Evolutionary conservation across 2,113 vertebrate genomes (phyloP).

Genomic region (Onychorhynchus coronatus): DNA sequence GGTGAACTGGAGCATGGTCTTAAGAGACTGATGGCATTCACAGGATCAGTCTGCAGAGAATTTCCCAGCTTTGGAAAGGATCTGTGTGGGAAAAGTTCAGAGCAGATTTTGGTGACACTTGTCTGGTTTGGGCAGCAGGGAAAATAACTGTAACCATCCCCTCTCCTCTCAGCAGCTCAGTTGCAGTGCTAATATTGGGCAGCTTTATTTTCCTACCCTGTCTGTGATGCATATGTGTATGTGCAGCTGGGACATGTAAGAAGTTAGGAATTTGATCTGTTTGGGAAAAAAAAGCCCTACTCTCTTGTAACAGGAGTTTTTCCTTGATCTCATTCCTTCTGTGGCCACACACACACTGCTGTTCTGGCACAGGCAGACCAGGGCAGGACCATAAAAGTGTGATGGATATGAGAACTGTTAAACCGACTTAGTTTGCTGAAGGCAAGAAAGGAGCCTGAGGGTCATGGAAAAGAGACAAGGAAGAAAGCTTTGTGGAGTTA

Average conservation of each 20-base stretch:
- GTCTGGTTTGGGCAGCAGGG: not conserved
- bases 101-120: not conserved
- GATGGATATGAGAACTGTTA: slow-evolving; percentile 4
- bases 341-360: slow-evolving; percentile 28
- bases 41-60: not conserved
- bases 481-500: not conserved
- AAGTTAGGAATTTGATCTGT: not conserved
- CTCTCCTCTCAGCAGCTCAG: not conserved
- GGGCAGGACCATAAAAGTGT: not conserved
- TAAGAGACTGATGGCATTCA: not conserved
- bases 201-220: not conserved
- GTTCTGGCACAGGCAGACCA: not conserved
- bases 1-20: not conserved
- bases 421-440: not conserved
- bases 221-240: not conserved
- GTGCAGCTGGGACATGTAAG: not conserved
- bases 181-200: not conserved
- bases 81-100: not conserved
- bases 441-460: not conserved
- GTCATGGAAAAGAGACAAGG: not conserved
- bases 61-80: not conserved
- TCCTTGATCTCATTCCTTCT: not conserved
- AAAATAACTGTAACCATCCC: not conserved
- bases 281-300: not conserved
- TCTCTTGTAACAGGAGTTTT: not conserved